Conservation (phyloP, 23 tunicate genomes). For the Trididemnum clinides region DNA sequence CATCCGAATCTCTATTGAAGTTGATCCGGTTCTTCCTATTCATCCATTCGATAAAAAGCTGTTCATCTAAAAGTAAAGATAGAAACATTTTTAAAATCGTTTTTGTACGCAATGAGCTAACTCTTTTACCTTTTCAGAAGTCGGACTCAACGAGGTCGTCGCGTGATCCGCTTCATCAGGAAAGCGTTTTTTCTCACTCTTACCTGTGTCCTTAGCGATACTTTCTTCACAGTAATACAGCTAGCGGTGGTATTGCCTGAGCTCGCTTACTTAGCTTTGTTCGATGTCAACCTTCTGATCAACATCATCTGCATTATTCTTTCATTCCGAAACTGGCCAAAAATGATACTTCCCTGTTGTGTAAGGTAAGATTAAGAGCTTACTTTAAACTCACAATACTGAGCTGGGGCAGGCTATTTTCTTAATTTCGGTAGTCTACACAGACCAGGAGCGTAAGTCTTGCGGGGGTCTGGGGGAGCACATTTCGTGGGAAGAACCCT, state of each 20-base stretch:
- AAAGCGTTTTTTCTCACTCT: constrained; percentile 79
- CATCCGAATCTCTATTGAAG: too few relatives aligned
- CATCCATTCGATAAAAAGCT: too few relatives aligned
- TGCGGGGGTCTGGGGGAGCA: too few relatives aligned
- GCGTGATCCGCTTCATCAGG: constrained; percentile 75
- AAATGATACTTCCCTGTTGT: constrained; percentile 73
- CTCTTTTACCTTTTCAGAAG: constrained; percentile 44
- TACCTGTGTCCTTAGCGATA: constrained; percentile 72
- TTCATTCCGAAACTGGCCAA: constrained; percentile 91
- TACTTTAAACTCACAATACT: too few relatives aligned
- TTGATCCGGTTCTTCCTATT: too few relatives aligned
- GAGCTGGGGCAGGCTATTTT: too few relatives aligned
- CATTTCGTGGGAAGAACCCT: too few relatives aligned
- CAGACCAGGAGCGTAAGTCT: too few relatives aligned
- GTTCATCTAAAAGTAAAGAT: too few relatives aligned
- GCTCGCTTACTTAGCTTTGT: constrained; percentile 69
- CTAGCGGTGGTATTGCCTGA: constrained; percentile 65
- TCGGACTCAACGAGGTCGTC: constrained; percentile 69
- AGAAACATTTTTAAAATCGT: too few relatives aligned
- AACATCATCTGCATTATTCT: constrained; percentile 83
- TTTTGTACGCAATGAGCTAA: too few relatives aligned
- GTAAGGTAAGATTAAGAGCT: constrained; percentile 64
- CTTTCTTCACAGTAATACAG: constrained; percentile 58
- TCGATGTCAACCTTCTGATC: constrained; percentile 76
- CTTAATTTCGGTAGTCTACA: too few relatives aligned